phyloP scores from a whole-genome alignment of 1,140 invertebrate genomes.

The Carcinoscorpius rotundicauda region DNA sequence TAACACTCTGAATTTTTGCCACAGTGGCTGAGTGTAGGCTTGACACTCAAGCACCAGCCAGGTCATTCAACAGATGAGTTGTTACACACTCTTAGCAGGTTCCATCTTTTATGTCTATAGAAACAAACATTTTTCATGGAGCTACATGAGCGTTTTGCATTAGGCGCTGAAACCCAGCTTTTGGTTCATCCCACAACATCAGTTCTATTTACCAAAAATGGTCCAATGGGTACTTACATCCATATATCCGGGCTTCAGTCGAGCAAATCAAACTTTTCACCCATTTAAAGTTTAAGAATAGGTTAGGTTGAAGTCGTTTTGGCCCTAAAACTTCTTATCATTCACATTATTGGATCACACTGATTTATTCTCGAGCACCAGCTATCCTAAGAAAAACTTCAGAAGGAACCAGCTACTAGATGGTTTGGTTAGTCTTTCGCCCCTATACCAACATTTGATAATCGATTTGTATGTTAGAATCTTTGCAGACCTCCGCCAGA shows the following conservation, averaged over 20 bases:
- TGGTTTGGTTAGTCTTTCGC: too few relatives aligned
- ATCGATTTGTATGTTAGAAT: too few relatives aligned
- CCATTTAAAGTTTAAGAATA: constrained; percentile 78
- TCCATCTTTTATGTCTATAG: constrained; percentile 75
- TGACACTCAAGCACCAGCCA: constrained; percentile 68
- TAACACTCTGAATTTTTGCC: constrained; percentile 29
- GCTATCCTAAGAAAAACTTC: constrained; percentile 46
- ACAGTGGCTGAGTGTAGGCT: constrained; percentile 50
- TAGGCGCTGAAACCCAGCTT: constrained; percentile 40
- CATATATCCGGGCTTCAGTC: constrained; percentile 36
- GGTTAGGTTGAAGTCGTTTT: constrained; percentile 59
- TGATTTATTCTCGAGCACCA: constrained; percentile 29
- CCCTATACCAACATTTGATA: too few relatives aligned
- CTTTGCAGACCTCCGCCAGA: too few relatives aligned
- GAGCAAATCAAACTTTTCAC: constrained; percentile 59
- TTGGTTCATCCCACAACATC: constrained; percentile 75
- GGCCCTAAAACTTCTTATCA: constrained; percentile 70
- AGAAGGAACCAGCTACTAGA: constrained; percentile 28
- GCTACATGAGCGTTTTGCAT: constrained; percentile 48
- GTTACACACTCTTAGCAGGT: constrained; percentile 78
- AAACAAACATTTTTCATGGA: constrained; percentile 73
- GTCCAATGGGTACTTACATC: constrained; percentile 56
- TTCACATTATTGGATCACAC: constrained; percentile 59
- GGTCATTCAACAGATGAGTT: constrained; percentile 78
- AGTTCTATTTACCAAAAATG: constrained; percentile 88